Conservation (phyloP, 2,797 vertebrate species). For the Diplodus puntazzo region DNA sequence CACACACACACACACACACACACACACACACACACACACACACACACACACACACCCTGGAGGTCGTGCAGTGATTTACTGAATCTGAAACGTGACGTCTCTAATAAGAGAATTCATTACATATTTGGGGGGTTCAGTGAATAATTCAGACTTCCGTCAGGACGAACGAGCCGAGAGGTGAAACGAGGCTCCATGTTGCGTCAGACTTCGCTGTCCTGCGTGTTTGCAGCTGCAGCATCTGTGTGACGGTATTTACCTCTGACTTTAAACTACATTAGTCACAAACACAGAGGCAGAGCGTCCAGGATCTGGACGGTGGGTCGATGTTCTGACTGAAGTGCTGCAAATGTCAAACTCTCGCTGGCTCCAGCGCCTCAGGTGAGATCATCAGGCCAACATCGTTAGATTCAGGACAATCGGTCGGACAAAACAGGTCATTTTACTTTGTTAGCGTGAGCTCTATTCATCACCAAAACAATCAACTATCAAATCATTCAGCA, state of each 20-base stretch:
- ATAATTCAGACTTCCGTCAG: constrained; percentile 45
- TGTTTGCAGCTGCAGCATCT: background rate
- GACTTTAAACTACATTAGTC: background rate
- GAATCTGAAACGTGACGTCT: constrained; percentile 46
- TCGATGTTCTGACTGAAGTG: background rate
- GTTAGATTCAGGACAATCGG: background rate
- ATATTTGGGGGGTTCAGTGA: constrained; percentile 19
- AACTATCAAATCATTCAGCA: too few relatives aligned
- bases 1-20: constrained; percentile 18
- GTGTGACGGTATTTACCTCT: background rate
- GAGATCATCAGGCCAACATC: background rate
- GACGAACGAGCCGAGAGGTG: background rate
- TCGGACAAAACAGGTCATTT: too few relatives aligned
- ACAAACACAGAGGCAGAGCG: background rate
- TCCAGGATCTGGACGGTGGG: background rate
- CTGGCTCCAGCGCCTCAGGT: background rate
- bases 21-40: constrained; percentile 32
- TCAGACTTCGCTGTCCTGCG: background rate
- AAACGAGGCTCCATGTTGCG: constrained; percentile 19
- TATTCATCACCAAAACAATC: too few relatives aligned
- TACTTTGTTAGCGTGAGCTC: too few relatives aligned
- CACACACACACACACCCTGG: constrained; percentile 19
- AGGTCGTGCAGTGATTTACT: constrained; percentile 36
- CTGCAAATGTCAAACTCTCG: background rate
- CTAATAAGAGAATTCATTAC: constrained; percentile 39